phyloP scores from a whole-genome alignment of 1,140 invertebrate genomes.

The Drosophila pallidifrons region DNA sequence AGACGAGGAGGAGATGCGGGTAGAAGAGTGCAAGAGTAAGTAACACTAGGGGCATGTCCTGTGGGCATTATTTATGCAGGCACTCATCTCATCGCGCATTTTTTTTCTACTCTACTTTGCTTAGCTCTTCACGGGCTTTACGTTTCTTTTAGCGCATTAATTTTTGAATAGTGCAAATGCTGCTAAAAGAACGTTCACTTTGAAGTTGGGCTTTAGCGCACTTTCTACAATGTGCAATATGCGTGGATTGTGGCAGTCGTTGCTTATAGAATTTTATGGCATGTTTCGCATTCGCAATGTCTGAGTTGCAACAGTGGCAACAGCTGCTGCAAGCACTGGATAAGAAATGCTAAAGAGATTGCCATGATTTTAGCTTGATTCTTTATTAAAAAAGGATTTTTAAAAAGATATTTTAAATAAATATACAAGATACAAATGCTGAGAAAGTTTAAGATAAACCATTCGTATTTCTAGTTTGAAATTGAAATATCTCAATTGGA shows the following conservation, averaged over 20 bases:
- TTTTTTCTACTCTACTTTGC: constrained; percentile 33
- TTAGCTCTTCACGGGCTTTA: constrained; percentile 36
- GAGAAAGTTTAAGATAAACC: background rate
- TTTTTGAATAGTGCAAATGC: constrained; percentile 73
- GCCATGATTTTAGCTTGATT: background rate
- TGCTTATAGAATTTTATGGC: constrained; percentile 5
- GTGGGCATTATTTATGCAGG: constrained; percentile 63
- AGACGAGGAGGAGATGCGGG: too few species aligned
- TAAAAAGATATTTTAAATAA: too few species aligned
- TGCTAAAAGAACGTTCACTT: constrained; percentile 38
- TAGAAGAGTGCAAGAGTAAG: background rate
- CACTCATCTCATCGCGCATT: constrained; percentile 27
- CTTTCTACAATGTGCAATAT: constrained; percentile 26
- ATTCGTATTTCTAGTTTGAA: too few species aligned
- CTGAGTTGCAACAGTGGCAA: background rate
- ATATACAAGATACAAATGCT: background rate
- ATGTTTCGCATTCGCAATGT: background rate
- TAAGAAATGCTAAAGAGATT: background rate
- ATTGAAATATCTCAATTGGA: background rate
- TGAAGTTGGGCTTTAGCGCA: constrained; percentile 24
- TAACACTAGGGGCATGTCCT: constrained; percentile 43
- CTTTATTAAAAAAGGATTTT: too few species aligned
- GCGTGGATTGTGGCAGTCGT: constrained; percentile 27
- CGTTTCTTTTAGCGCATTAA: constrained; percentile 60
- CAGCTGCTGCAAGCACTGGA: constrained; percentile 8